These are phyloP conservation scores for Mizuhopecten yessoensis DNA, from an alignment of 1,140 invertebrate genomes.

Conservation along the genomic window DNA sequence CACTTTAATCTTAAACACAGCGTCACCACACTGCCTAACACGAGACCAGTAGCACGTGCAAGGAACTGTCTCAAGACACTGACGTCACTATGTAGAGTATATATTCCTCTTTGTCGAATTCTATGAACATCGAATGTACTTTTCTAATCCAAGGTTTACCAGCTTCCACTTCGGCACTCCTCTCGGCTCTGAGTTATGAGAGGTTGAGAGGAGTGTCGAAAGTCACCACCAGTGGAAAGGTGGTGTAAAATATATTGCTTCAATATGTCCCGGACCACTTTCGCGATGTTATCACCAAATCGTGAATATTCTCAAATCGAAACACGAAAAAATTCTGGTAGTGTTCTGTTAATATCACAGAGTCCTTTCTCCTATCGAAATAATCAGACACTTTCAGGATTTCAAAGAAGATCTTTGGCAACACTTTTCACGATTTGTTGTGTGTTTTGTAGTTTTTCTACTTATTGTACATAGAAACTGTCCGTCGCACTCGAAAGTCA, in stretches of 20 bases:
- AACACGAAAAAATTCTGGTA: neutral
- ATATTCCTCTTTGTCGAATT: neutral
- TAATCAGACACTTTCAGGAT: constrained; percentile 13
- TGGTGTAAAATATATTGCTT: neutral
- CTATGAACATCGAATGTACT: too few species aligned
- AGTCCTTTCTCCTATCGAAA: constrained; percentile 20
- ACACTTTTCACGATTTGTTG: neutral
- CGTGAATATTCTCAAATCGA: neutral
- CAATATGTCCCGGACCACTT: constrained; percentile 31
- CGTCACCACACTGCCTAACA: neutral
- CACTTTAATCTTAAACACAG: too few species aligned
- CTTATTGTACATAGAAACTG: constrained; percentile 67
- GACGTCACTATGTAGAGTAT: neutral
- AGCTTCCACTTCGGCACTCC: neutral
- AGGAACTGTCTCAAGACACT: too few species aligned
- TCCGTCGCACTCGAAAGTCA: constrained; percentile 54
- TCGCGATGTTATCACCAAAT: neutral
- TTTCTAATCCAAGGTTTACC: neutral
- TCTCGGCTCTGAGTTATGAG: neutral
- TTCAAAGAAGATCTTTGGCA: constrained; percentile 24
- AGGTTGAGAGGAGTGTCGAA: neutral
- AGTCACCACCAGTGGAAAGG: neutral
- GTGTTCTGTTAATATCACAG: neutral
- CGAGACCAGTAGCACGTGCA: too few species aligned
- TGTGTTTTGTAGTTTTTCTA: neutral